Base-by-base conservation (phyloP, 2,113 vertebrate genomes). In the Oxyura jamaicensis region DNA sequence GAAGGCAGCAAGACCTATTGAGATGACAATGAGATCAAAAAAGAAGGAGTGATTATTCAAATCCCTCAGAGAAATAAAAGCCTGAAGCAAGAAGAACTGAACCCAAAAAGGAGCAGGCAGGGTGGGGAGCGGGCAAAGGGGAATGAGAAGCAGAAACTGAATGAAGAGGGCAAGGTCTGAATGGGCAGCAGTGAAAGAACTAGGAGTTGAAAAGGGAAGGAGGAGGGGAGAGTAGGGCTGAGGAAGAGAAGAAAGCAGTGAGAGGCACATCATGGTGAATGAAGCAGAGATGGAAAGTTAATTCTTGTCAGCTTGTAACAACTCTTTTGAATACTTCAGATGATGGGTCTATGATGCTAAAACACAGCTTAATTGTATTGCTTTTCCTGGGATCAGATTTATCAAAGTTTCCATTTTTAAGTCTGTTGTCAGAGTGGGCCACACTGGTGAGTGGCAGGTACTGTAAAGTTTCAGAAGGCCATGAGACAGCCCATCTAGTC, bases 41-140 rank as follows among this genome's bases (percentile, higher is more conserved):
- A 96, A 88, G 65, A 52, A 94, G 90, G 73, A 94, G 83, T 96
- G 92, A 97, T 96, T 96, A 97, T 97, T 96, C 96, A 97, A 97
- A 97, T 96, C 95, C 83, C 90, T 89, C 77, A 66, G 86, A 31
- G 86, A 92, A 97, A 95, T 94, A 96, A 97, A 96, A 95, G 96
- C 60, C 76, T 93, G 66, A 88, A 96, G 53, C 90, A 82, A 96
- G 94, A 96, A 90, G 88, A 95, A 95, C 74, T 94, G 95, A 94
- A 94, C 93, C 93, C 93, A 95, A 79, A 96, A 92, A 92, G 88
- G 83, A 91, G 73, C 74, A 89, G 90, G 71, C 93, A 96, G 93
- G 88, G 92, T 46, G 88, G 95, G 90, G 65, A 96, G 77, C 0
- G 13, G 92, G 92, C 90, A 95, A 96, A 96, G 90, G 95, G 93